phyloP scores from a whole-genome alignment of 2,113 vertebrate genomes.

The Stigmatopora argus region DNA sequence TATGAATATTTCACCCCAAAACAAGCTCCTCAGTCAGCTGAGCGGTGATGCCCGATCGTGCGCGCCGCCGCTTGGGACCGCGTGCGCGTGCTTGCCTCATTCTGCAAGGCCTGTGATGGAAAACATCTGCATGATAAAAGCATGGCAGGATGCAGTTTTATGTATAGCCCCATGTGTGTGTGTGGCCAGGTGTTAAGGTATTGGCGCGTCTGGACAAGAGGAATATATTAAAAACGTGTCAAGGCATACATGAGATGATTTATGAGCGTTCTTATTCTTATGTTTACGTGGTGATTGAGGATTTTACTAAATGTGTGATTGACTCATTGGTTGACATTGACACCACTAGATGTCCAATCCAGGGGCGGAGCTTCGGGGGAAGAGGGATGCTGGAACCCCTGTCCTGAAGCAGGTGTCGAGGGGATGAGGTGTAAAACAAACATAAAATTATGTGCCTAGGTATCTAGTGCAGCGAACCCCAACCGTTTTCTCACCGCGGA shows the following conservation, averaged over 20 bases:
- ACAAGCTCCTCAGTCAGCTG: constrained; percentile 59
- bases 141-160: background rate
- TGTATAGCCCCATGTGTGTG: constrained; percentile 12
- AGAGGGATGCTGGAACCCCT: no score
- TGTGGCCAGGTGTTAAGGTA: constrained; percentile 51
- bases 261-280: constrained; percentile 25
- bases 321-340: no score
- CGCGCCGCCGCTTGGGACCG: constrained; percentile 5
- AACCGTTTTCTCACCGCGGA: no score
- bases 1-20: constrained; percentile 60
- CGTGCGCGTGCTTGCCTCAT: background rate
- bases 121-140: constrained; percentile 44
- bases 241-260: background rate
- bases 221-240: constrained; percentile 2
- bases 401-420: no score
- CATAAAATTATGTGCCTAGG: no score
- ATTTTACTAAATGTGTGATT: no score
- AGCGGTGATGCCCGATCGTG: constrained; percentile 43
- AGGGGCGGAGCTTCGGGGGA: no score
- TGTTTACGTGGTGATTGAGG: background rate
- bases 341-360: background rate
- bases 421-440: no score
- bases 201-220: constrained; percentile 37
- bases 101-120: constrained; percentile 27
- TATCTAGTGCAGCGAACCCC: no score